Percentiles rank a stretch among this genome's conserved stretches.
These are phyloP conservation scores for Odontomachus brunneus DNA, from an alignment of 1,140 invertebrate species.

Conservation along the genomic window DNA sequence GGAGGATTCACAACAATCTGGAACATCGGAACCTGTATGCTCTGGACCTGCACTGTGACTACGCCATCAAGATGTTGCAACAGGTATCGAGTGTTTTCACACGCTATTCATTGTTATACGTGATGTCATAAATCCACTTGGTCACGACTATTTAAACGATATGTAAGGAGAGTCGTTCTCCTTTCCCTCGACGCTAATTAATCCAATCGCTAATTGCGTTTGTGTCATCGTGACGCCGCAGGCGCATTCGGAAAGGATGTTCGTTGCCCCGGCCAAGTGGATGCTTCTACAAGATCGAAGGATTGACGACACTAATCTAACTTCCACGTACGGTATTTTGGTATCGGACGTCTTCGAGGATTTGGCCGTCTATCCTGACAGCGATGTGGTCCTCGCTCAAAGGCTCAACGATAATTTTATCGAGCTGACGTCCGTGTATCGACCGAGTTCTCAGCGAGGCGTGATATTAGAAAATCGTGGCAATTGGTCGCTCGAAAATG, in stretches of 20 bases:
- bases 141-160: no score
- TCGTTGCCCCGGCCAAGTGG: constrained; percentile 77
- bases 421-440: constrained; percentile 74
- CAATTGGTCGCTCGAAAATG: constrained; percentile 66
- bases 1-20: constrained; percentile 2
- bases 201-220: neutral
- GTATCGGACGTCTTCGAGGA: constrained; percentile 48
- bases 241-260: constrained; percentile 68
- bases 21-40: constrained; percentile 61
- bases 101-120: neutral
- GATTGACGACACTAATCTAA: neutral
- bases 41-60: constrained; percentile 63
- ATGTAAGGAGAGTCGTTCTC: no score
- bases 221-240: constrained; percentile 1
- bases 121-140: no score
- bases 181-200: no score
- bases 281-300: constrained; percentile 72
- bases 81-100: constrained; percentile 12
- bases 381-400: constrained; percentile 71
- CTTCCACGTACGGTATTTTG: neutral
- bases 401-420: constrained; percentile 39
- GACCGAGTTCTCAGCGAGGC: constrained; percentile 61
- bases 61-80: constrained; percentile 43
- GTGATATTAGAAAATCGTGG: constrained; percentile 74
- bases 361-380: constrained; percentile 73